Conservation (phyloP, 2,888 invertebrate species). For the Acrobasis suavella region DNA sequence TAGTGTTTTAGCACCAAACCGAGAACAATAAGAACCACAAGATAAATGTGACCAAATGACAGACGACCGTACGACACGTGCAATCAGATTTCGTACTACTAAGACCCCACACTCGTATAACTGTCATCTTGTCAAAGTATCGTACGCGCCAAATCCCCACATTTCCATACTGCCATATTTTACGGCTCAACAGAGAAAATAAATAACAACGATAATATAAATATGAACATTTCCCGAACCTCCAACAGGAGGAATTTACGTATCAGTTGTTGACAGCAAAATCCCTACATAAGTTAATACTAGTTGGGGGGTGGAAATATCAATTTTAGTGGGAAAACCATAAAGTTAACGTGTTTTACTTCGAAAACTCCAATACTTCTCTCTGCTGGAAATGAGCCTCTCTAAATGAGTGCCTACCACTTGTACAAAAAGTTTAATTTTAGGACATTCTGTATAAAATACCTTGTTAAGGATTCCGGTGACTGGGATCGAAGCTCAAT, state of each 20-base stretch:
- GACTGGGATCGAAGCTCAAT: too few species aligned
- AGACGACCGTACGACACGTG: neutral
- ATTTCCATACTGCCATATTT: slow-evolving; percentile 79
- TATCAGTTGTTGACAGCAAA: slow-evolving; percentile 76
- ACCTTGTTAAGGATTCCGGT: too few species aligned
- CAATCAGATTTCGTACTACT: neutral
- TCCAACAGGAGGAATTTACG: slow-evolving; percentile 73
- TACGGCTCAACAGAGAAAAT: slow-evolving; percentile 76
- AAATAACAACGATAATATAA: slow-evolving; percentile 78
- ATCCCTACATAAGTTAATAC: slow-evolving; percentile 66
- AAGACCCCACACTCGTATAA: slow-evolving; percentile 57
- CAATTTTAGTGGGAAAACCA: slow-evolving; percentile 38
- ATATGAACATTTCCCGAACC: slow-evolving; percentile 73
- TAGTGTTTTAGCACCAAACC: too few species aligned
- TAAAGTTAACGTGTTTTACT: slow-evolving; percentile 26
- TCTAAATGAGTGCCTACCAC: too few species aligned
- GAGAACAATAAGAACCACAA: too few species aligned
- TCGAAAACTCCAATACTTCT: slow-evolving; percentile 9
- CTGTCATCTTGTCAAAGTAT: slow-evolving; percentile 80
- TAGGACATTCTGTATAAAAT: too few species aligned
- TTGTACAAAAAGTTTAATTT: too few species aligned
- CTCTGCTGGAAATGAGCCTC: too few species aligned
- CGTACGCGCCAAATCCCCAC: slow-evolving; percentile 69
- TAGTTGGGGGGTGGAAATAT: slow-evolving; percentile 54
- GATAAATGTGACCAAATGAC: neutral